These are phyloP conservation scores for Taenaris catops DNA, from an alignment of 2,888 invertebrate genomes.

Conservation along the genomic window DNA sequence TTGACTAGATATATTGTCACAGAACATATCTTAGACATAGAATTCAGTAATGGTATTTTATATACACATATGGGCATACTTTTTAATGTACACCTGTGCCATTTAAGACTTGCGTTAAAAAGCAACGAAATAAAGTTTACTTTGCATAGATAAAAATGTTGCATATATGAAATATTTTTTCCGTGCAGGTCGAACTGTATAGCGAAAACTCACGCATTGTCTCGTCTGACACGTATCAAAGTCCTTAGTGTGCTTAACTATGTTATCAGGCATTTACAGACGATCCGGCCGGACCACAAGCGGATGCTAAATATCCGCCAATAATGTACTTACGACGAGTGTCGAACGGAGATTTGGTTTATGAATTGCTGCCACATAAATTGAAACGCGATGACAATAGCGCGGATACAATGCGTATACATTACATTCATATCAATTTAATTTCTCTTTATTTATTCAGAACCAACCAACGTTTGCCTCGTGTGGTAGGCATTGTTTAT, in stretches of 20 bases:
- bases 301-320: conserved; percentile 54
- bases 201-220: too few relatives aligned
- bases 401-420: conserved; percentile 31
- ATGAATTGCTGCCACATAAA: conserved; percentile 54
- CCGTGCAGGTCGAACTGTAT: too few relatives aligned
- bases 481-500: conserved; percentile 19
- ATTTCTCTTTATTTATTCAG: conserved; percentile 36
- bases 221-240: conserved; percentile 31
- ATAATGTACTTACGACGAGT: conserved; percentile 61
- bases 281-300: conserved; percentile 48
- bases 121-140: too few relatives aligned
- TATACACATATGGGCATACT: too few relatives aligned
- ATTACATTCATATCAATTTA: conserved; percentile 47
- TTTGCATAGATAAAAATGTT: too few relatives aligned
- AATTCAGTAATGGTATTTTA: too few relatives aligned
- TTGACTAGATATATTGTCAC: too few relatives aligned
- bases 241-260: conserved; percentile 39
- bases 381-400: conserved; percentile 50
- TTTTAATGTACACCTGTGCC: too few relatives aligned
- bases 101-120: too few relatives aligned
- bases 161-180: too few relatives aligned
- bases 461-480: conserved; percentile 13
- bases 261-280: conserved; percentile 60
- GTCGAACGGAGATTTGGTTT: conserved; percentile 56
- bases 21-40: too few relatives aligned